Conservation (phyloP, 1,140 invertebrate genomes). For the Gryon sp. region DNA sequence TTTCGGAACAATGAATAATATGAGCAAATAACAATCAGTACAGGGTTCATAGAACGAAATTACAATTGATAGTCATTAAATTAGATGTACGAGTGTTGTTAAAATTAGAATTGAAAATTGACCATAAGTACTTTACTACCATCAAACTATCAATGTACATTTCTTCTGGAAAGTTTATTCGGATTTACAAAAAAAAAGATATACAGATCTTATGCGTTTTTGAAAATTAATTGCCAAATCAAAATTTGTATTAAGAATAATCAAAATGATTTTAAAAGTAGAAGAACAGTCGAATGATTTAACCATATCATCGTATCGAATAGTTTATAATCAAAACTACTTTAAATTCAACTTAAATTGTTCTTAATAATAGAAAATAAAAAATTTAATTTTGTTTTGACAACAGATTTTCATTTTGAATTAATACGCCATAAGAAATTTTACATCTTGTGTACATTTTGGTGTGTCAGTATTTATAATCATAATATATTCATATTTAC, state of each 20-base stretch:
- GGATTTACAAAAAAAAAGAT: slow-evolving; percentile 19
- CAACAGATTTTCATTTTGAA: slow-evolving; percentile 13
- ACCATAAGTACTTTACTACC: slow-evolving; percentile 17
- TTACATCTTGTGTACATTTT: slow-evolving; percentile 33
- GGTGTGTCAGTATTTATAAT: slow-evolving; percentile 35
- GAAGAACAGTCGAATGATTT: no score
- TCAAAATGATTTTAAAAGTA: neutral
- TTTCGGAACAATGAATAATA: slow-evolving; percentile 3
- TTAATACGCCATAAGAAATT: slow-evolving; percentile 25
- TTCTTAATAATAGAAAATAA: neutral
- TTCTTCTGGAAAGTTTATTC: neutral
- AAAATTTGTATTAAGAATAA: no score
- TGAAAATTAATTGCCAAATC: slow-evolving; percentile 5
- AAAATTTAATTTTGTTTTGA: slow-evolving; percentile 1
- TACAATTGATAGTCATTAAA: no score
- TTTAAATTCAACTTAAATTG: no score
- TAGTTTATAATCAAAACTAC: no score
- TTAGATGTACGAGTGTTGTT: no score
- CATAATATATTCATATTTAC: slow-evolving; percentile 62
- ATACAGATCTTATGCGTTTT: neutral
- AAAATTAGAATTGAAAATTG: neutral
- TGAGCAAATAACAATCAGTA: neutral
- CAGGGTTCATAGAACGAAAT: neutral
- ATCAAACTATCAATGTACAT: slow-evolving; percentile 21
- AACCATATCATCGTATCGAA: no score